Evolutionary conservation across 2,113 vertebrate species (phyloP), one percentile per base, ranked within the genome.

Genomic region (Oreotrochilus melanogaster): DNA sequence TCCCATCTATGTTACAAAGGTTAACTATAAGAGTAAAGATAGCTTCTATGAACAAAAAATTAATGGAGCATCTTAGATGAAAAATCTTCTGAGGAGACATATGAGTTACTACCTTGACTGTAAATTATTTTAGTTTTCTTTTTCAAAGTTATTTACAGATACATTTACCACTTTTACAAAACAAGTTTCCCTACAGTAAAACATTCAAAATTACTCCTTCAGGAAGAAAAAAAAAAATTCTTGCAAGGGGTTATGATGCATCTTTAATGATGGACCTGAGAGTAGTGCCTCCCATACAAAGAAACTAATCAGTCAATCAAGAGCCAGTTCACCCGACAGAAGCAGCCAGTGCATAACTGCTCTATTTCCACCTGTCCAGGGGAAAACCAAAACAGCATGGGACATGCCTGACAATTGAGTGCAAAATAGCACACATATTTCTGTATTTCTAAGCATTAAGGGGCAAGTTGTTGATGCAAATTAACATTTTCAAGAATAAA

Each of bases 221-320:
- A 31, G 54, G 9, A 42, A 25, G 17, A 54, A 37, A 17, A 48
- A 21, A 28, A 39, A 48, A 87, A 86, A 75, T 39, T 94, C 35
- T 91, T 88, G 57, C 70, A 94, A 96, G 82, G 84, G 60, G 79
- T 85, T 95, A 93, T 92, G 78, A 58, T 96, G 89, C 95, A 95
- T 96, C 93, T 93, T 79, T 97, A 98, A 97, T 87, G 91, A 96
- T 33, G 47, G 83, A 95, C 60, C 74, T 22, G 15, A 86, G 65
- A 94, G 93, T 93, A 97, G 91, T 6, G 66, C 88, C 96, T 97
- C 65, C 89, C 94, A 95, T 97, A 96, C 94, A 94, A 95, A 97
- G 94, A 79, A 97, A 92, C 89, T 97, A 97, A 97, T 98, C 97
- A 98, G 96, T 98, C 97, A 97, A 94, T 98, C 97, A 97, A 94